phyloP scores from a whole-genome alignment of 2,797 vertebrate genomes.

The Bucorvus abyssinicus region DNA sequence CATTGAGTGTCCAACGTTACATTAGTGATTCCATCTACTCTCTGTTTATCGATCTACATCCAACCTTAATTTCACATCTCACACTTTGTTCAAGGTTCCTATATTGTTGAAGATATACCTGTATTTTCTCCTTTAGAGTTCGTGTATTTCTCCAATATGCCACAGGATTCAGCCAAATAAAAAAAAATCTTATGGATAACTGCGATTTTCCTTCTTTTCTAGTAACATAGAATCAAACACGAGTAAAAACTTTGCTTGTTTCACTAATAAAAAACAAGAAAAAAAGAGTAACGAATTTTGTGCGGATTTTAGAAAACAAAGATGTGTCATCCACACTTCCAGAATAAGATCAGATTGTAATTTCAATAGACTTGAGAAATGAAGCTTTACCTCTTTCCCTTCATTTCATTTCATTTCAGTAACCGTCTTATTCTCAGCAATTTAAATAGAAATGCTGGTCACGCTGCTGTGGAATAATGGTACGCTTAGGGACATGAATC shows the following conservation, averaged over 20 bases:
- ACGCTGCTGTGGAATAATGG: neutral
- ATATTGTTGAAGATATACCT: neutral
- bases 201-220: neutral
- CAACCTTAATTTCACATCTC: neutral
- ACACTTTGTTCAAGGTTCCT: neutral
- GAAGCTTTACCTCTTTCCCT: neutral
- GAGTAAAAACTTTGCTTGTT: neutral
- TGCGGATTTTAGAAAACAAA: neutral
- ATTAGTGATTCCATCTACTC: neutral
- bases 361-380: neutral
- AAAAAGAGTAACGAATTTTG: neutral
- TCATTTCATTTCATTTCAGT: neutral
- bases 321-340: neutral
- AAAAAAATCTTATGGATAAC: neutral
- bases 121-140: neutral
- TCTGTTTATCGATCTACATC: neutral
- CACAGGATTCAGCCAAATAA: neutral
- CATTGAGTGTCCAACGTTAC: neutral
- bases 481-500: accelerated
- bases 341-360: neutral
- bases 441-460: neutral
- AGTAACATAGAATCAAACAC: neutral
- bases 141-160: neutral
- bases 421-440: neutral
- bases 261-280: neutral